Conservation (phyloP, 2,113 vertebrate species). For the Ammodytes marinus region DNA sequence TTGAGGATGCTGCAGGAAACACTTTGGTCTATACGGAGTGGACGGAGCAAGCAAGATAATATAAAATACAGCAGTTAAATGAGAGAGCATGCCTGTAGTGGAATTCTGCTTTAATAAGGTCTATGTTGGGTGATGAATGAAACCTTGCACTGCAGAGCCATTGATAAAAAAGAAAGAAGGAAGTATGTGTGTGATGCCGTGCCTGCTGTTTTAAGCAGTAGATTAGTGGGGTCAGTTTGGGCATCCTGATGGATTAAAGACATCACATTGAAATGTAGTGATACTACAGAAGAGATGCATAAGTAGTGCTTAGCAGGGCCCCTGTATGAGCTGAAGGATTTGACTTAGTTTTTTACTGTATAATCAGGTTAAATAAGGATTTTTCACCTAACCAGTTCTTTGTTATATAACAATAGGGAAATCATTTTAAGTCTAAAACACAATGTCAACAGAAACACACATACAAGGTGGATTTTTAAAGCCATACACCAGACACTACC, state of each 20-base stretch:
- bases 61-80: slow-evolving; percentile 11
- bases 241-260: slow-evolving; percentile 23
- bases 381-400: slow-evolving; percentile 10
- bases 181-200: slow-evolving; percentile 7
- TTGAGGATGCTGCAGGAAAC: slow-evolving; percentile 9
- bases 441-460: not conserved
- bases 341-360: not conserved
- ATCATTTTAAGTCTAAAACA: slow-evolving; percentile 5
- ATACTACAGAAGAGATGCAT: not conserved
- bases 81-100: slow-evolving; percentile 14
- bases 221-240: slow-evolving; percentile 16
- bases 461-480: slow-evolving; percentile 1
- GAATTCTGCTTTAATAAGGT: not conserved
- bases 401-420: not conserved
- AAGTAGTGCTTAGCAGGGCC: not conserved
- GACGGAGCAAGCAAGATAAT: not conserved
- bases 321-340: slow-evolving; percentile 4
- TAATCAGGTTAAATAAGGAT: slow-evolving; percentile 11
- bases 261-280: slow-evolving; percentile 19
- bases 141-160: slow-evolving; percentile 34
- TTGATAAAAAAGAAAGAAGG: slow-evolving; percentile 16
- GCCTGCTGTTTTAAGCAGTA: slow-evolving; percentile 31
- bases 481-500: not conserved
- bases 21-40: not conserved
- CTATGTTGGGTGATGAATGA: slow-evolving; percentile 44